Evolutionary conservation across 2,888 invertebrate species (phyloP), one percentile per base, ranked within the genome.

Genomic region (Eugnorisma glareosa): DNA sequence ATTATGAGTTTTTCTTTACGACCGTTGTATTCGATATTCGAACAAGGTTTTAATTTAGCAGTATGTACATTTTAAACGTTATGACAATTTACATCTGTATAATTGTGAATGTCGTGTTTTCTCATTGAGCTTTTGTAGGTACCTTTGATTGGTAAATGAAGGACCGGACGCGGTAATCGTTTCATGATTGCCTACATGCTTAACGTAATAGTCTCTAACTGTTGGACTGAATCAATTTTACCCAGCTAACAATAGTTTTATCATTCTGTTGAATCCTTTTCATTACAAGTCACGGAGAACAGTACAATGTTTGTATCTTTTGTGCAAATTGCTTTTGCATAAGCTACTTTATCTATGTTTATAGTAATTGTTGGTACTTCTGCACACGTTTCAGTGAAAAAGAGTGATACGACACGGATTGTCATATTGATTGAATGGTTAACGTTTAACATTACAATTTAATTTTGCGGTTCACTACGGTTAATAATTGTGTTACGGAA

Each of bases 111-210:
- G 74, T 75, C 43, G 54, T 43, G 68, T 82, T 82, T 77, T 84
- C 77, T 87, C 83, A 83, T 84, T 83, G 83, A 80, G 84, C 88
- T 91, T 91, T 91, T 64, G 40, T 64, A 43, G 4, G 91, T 91
- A 88, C 89, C 80, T 92, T 88, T 92, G 92, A 94, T 95, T 93
- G 91, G 90, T 93, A 94, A 94, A 95, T 94, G 92, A 92, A 92
- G 89, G 91, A 90, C 95, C 95, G 96, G 96, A 96, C 93, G 93
- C 83, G 83, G 94, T 95, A 95, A 96, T 95, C 94, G 94, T 95
- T 92, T 89, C 91, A 95, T 95, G 94, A 96, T 95, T 95, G 92
- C 91, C 88, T 88, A 88, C 90, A 93, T 94, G 92, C 93, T 95
- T 94, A 93, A 85, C 90, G 93, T 95, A 95, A 95, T 95, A 91